Evolutionary conservation across 1,140 invertebrate genomes (phyloP).

Genomic region (Atopsyche davidsoni): DNA sequence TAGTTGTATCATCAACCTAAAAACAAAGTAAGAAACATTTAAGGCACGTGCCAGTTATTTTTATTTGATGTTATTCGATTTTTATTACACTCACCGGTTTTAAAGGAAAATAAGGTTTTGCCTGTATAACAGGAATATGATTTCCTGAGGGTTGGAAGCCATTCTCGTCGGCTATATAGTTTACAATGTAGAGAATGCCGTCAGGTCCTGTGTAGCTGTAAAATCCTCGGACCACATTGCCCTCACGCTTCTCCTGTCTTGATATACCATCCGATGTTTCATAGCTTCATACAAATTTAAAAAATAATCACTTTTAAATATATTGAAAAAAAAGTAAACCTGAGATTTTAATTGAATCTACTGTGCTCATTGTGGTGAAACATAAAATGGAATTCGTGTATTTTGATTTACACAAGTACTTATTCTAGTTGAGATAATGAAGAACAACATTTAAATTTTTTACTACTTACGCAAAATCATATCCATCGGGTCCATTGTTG

Average conservation of each 20-base stretch:
- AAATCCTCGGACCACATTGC: conserved; percentile 38
- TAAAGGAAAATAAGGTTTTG: not conserved
- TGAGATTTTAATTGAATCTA: not conserved
- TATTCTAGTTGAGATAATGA: not conserved
- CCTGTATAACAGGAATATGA: conserved; percentile 8
- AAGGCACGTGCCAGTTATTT: too few relatives aligned
- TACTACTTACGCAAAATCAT: too few relatives aligned
- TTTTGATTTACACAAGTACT: not conserved
- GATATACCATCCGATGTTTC: conserved; percentile 56
- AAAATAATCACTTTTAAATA: not conserved
- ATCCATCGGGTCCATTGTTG: too few relatives aligned
- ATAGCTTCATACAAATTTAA: conserved; percentile 35
- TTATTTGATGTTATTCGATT: not conserved
- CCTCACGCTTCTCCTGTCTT: conserved; percentile 46
- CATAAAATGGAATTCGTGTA: too few relatives aligned
- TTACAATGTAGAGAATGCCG: conserved; percentile 39
- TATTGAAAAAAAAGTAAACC: not conserved
- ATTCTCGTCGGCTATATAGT: conserved; percentile 46
- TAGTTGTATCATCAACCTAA: not conserved
- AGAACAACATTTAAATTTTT: not conserved
- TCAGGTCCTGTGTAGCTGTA: conserved; percentile 42
- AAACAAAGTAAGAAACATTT: too few relatives aligned
- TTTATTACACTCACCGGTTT: not conserved
- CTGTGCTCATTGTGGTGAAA: too few relatives aligned
- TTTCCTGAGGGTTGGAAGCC: conserved; percentile 40